These are phyloP conservation scores for Herpailurus yagouaroundi DNA, from an alignment of 2,113 vertebrate genomes.

Conservation along the genomic window DNA sequence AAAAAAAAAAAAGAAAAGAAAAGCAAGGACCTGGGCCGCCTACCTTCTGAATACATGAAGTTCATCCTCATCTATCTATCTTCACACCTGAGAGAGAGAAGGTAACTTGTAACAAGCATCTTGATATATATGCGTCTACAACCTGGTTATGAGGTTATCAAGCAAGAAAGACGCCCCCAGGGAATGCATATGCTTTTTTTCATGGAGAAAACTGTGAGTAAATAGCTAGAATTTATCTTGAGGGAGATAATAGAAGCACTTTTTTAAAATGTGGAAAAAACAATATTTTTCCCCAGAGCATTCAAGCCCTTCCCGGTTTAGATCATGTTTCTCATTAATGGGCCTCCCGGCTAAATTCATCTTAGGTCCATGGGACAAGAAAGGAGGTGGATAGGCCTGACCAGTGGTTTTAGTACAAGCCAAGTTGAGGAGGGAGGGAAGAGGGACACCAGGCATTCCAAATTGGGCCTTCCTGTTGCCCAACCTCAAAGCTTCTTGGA, in stretches of 20 bases:
- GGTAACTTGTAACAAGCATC: slow-evolving; percentile 63
- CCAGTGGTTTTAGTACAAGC: slow-evolving; percentile 58
- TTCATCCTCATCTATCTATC: slow-evolving; percentile 46
- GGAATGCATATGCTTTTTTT: slow-evolving; percentile 66
- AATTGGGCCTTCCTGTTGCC: not conserved
- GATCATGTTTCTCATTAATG: slow-evolving; percentile 75
- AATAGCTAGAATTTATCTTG: slow-evolving; percentile 75
- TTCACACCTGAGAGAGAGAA: slow-evolving; percentile 63
- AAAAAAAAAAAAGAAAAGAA: not conserved
- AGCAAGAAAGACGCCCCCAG: slow-evolving; percentile 62
- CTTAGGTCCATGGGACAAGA: slow-evolving; percentile 39
- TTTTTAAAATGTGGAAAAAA: slow-evolving; percentile 69
- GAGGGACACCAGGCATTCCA: not conserved
- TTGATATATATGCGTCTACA: slow-evolving; percentile 64
- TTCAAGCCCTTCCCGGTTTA: slow-evolving; percentile 57
- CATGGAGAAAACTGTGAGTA: slow-evolving; percentile 65
- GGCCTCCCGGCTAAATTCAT: slow-evolving; percentile 55
- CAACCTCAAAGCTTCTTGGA: not conserved
- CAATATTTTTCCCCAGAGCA: slow-evolving; percentile 68
- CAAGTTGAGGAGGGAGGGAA: not conserved
- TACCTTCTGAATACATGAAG: not conserved
- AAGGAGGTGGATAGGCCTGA: slow-evolving; percentile 18
- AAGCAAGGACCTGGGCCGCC: slow-evolving; percentile 5
- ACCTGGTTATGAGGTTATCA: slow-evolving; percentile 77
- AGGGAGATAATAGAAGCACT: slow-evolving; percentile 70